A percentile compares a stretch with the other conserved stretches of the same genome.
These are phyloP conservation scores for Crossoptilon crossoptilon DNA, from an alignment of 2,797 vertebrate genomes.

Conservation along the genomic window DNA sequence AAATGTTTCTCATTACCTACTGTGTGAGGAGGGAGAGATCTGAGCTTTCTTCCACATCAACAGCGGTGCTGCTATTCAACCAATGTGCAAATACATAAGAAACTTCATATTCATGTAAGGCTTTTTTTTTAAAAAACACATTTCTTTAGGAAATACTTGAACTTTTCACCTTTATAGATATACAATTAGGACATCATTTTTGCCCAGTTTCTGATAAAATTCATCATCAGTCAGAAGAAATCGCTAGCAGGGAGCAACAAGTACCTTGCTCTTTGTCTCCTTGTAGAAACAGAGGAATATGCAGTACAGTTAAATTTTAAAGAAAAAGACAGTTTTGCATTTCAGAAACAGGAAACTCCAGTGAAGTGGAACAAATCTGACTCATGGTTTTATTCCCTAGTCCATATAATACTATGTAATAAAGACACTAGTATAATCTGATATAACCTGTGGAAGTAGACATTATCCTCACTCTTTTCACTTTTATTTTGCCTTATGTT, in stretches of 20 bases:
- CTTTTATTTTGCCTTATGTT: not conserved
- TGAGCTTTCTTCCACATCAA: not conserved
- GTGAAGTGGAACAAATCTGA: not conserved
- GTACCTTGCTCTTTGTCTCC: not conserved
- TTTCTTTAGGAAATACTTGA: slow-evolving; percentile 50
- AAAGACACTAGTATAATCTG: not conserved
- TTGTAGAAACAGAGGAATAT: not conserved
- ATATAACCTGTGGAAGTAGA: not conserved
- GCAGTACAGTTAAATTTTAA: not conserved
- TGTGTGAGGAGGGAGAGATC: not conserved
- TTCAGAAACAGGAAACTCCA: not conserved
- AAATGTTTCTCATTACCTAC: not conserved
- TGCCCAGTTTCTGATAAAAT: not conserved
- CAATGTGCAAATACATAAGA: not conserved
- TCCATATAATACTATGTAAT: not conserved
- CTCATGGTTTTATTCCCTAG: not conserved
- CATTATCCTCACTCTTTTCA: not conserved
- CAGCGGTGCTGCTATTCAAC: not conserved
- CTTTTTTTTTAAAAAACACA: not conserved
- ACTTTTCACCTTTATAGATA: slow-evolving; percentile 33
- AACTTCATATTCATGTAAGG: slow-evolving; percentile 12
- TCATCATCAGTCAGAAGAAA: not conserved
- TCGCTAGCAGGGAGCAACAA: not conserved
- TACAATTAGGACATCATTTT: not conserved
- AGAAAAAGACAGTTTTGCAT: not conserved